phyloP scores from a whole-genome alignment of 2,888 invertebrate species.

The Reticulitermes lucifugus region DNA sequence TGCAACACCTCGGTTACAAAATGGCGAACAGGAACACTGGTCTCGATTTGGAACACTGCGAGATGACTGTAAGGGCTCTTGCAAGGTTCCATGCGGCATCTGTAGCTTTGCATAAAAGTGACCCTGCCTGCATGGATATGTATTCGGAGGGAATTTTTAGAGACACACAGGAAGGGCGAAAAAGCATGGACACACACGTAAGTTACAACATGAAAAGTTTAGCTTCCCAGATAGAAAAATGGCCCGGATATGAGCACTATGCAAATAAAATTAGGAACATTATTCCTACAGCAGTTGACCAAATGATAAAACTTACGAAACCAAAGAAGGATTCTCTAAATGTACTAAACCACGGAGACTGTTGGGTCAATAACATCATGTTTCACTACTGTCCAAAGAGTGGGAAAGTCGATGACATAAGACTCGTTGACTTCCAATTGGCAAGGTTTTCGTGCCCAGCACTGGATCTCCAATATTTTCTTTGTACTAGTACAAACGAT shows the following conservation, averaged over 20 bases:
- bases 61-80: slow-evolving; percentile 39
- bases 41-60: slow-evolving; percentile 45
- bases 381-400: slow-evolving; percentile 43
- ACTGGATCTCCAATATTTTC: slow-evolving; percentile 52
- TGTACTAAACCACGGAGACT: slow-evolving; percentile 53
- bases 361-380: slow-evolving; percentile 53
- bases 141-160: slow-evolving; percentile 34
- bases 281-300: slow-evolving; percentile 4
- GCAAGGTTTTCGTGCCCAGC: slow-evolving; percentile 47
- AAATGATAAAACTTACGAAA: slow-evolving; percentile 13
- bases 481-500: slow-evolving; percentile 40
- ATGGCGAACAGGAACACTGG: slow-evolving; percentile 44
- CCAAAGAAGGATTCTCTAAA: slow-evolving; percentile 28
- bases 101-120: slow-evolving; percentile 25
- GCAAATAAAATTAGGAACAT: slow-evolving; percentile 19
- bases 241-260: slow-evolving; percentile 45
- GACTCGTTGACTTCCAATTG: slow-evolving; percentile 53
- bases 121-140: slow-evolving; percentile 37
- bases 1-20: slow-evolving; percentile 41
- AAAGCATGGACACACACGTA: background rate
- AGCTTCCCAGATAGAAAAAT: slow-evolving; percentile 33
- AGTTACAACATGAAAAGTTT: background rate
- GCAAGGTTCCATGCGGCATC: slow-evolving; percentile 51
- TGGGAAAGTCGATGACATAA: slow-evolving; percentile 42
- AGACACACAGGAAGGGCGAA: background rate